Base-by-base conservation (phyloP, 2,113 vertebrate genomes). In the Dunckerocampus dactyliophorus region DNA sequence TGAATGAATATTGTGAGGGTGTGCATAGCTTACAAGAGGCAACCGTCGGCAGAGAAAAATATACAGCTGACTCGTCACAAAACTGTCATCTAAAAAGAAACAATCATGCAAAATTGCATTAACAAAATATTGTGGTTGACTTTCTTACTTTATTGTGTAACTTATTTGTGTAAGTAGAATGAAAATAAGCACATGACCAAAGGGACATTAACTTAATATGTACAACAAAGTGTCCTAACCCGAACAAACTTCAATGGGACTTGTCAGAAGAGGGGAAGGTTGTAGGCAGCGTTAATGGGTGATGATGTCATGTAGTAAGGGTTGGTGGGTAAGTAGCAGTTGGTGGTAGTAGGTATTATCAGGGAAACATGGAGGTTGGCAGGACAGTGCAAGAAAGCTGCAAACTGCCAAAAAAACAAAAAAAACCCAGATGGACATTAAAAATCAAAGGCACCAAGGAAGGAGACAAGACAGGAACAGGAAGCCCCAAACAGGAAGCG, bases 11-110 rank as follows among this genome's bases (percentile, higher is more conserved):
- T 21, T 69, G 61, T 24, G 48, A 48, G 49, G 31, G 54, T 78
- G 83, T 87, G 89, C 88, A 89, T 89, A 89, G 85, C 71, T 87
- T 77, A 80, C 77, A 82, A 76, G 79, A 89, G 87, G 88, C 85
- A 87, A 81, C 82, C 65, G 65, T 76, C 76, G 85, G 87, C 75
- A 83, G 69, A 81, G 31, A 14, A 42, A 42, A 3, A 21, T 13
- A 69, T 62, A 71, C 24, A 63, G 64, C 50, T 48, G 71, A 58
- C 58, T 47, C 28, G 59, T 63, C 72, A 82, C 63, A 80, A 61
- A 63, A 63, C 31, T 63, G 69, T 56, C 53, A 57, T 49, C 69
- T 13, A 60, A 59, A 68, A 65, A 20, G 1, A 56, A 62, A 54
- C 75, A 53, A 68, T 70, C 75, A 79, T 72, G 68, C 74, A 74